Percentiles rank a stretch among this genome's conserved stretches.
These are phyloP conservation scores for Alca torda DNA, from an alignment of 2,797 vertebrate genomes.

Conservation along the genomic window DNA sequence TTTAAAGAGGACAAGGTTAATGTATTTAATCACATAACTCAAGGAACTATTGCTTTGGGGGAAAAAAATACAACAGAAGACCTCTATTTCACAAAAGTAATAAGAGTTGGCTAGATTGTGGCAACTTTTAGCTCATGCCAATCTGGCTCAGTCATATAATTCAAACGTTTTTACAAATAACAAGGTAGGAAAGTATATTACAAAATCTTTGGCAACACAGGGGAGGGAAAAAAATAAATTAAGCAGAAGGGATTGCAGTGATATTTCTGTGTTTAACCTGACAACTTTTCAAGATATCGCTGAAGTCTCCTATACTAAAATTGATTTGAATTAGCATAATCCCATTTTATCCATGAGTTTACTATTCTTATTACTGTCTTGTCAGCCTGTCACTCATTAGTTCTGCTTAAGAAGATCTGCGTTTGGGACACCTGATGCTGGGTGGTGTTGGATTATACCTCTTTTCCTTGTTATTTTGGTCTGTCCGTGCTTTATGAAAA, in stretches of 20 bases:
- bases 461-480: background rate
- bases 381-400: conserved; percentile 3
- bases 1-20: background rate
- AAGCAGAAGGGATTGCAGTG: background rate
- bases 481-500: background rate
- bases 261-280: conserved; percentile 23
- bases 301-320: conserved; percentile 1
- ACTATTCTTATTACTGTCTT: background rate
- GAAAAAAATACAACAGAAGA: background rate
- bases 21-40: background rate
- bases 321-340: conserved; percentile 41
- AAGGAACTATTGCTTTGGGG: background rate
- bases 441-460: background rate
- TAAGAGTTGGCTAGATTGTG: background rate
- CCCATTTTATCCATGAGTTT: background rate
- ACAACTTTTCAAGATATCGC: background rate
- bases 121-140: background rate
- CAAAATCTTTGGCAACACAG: background rate
- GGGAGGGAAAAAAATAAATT: background rate
- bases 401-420: background rate
- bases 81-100: background rate
- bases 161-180: background rate
- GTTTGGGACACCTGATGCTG: background rate
- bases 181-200: background rate
- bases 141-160: background rate